These are phyloP conservation scores for Frankliniella fusca DNA, from an alignment of 2,888 invertebrate species.

Conservation along the genomic window DNA sequence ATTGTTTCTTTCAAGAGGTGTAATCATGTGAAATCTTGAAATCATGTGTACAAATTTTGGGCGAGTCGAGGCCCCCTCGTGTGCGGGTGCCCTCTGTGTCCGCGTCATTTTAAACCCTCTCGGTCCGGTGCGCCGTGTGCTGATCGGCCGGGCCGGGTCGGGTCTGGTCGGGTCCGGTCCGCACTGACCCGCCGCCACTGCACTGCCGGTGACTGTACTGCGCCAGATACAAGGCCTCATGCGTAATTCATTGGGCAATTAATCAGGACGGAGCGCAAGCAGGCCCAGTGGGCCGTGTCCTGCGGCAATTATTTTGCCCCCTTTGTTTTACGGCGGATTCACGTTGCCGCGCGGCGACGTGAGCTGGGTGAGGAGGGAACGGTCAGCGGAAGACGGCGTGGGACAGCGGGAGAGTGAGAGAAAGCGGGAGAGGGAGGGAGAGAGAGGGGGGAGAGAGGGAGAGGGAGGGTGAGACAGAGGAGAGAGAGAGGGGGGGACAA, in stretches of 20 bases:
- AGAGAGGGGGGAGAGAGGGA: background rate
- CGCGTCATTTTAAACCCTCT: too few relatives aligned
- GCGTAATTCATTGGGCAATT: conserved; percentile 14
- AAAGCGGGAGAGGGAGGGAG: background rate
- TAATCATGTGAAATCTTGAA: too few relatives aligned
- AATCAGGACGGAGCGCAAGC: background rate
- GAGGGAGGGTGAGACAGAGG: background rate
- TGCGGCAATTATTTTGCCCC: conserved; percentile 10
- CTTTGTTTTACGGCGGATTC: background rate
- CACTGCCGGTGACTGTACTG: background rate
- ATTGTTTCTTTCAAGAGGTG: too few relatives aligned
- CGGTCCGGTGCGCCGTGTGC: too few relatives aligned
- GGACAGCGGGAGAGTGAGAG: too few relatives aligned
- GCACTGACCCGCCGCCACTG: background rate
- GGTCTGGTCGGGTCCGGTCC: background rate
- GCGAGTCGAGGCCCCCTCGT: too few relatives aligned
- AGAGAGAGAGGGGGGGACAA: too few relatives aligned
- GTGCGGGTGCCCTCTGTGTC: too few relatives aligned
- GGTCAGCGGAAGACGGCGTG: background rate
- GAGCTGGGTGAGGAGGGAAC: background rate
- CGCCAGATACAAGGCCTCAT: background rate
- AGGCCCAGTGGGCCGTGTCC: background rate
- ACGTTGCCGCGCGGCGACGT: background rate
- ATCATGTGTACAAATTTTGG: too few relatives aligned
- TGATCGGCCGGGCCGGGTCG: too few relatives aligned